A percentile compares a stretch with the other conserved stretches of the same genome.
These are phyloP conservation scores for Margaritifera margaritifera DNA, from an alignment of 2,888 invertebrate species.

Conservation along the genomic window DNA sequence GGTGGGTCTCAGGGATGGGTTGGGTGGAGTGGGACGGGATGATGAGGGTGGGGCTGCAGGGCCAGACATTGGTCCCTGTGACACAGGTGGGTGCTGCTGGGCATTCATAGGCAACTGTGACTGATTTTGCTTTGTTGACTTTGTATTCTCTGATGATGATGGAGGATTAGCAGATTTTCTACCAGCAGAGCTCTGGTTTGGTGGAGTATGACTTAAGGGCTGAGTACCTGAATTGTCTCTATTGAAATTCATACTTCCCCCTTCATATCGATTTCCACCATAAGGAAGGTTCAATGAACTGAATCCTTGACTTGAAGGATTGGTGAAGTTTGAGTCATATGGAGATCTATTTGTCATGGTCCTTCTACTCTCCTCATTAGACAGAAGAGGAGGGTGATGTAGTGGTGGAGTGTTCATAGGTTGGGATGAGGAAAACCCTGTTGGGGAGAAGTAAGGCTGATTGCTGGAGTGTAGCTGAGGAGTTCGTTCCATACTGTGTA, in stretches of 20 bases:
- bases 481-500: constrained; percentile 31
- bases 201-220: constrained; percentile 49
- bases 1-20: constrained; percentile 38
- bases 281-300: constrained; percentile 36
- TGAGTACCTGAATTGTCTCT: constrained; percentile 46
- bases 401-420: constrained; percentile 56
- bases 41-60: constrained; percentile 26
- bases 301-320: constrained; percentile 40
- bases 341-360: constrained; percentile 41
- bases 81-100: constrained; percentile 36
- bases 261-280: constrained; percentile 41
- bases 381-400: constrained; percentile 54
- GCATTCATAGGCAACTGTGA: constrained; percentile 39
- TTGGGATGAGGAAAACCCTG: constrained; percentile 44
- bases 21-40: constrained; percentile 28
- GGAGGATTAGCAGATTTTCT: constrained; percentile 47
- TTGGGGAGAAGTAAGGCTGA: constrained; percentile 45
- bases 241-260: constrained; percentile 27
- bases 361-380: constrained; percentile 34
- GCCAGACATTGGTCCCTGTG: constrained; percentile 31
- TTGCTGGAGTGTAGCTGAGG: constrained; percentile 48
- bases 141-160: constrained; percentile 34
- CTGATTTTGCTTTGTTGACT: constrained; percentile 43
- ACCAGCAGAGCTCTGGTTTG: constrained; percentile 40
- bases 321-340: constrained; percentile 41